These are phyloP conservation scores for Pseudocheirus occidentalis DNA, from an alignment of 2,797 vertebrate species.

Conservation along the genomic window DNA sequence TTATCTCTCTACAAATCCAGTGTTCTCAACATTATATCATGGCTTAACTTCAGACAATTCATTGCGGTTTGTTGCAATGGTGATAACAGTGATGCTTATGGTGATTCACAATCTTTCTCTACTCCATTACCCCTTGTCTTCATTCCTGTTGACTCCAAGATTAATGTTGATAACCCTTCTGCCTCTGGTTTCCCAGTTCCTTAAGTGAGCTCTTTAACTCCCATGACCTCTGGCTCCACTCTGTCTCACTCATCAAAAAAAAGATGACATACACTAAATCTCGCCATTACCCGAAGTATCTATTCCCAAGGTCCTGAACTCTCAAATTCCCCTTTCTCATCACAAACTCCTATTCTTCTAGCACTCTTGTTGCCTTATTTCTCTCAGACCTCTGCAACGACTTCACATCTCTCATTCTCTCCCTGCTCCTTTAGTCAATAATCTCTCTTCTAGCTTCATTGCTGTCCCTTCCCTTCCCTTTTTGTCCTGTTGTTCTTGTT, in stretches of 20 bases:
- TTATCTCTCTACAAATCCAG: not conserved
- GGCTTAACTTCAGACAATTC: not conserved
- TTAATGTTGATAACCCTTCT: not conserved
- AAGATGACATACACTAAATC: not conserved
- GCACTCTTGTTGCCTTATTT: not conserved
- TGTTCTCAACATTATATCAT: not conserved
- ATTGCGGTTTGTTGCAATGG: not conserved
- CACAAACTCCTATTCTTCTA: not conserved
- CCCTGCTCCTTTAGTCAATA: not conserved
- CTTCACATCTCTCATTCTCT: not conserved
- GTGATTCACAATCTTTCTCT: not conserved
- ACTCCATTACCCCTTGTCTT: not conserved
- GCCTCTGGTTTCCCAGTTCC: not conserved
- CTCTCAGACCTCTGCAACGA: not conserved
- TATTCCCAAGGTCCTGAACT: not conserved
- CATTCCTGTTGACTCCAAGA: not conserved
- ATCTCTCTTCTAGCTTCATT: not conserved
- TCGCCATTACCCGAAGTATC: not conserved
- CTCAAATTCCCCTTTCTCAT: not conserved
- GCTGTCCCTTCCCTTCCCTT: not conserved
- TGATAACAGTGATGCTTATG: not conserved
- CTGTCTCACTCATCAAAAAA: not conserved
- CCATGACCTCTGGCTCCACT: not conserved
- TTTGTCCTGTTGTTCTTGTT: not conserved
- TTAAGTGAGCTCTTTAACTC: not conserved